Conservation (phyloP, 2,888 invertebrate genomes). For the Mactromeris polynyma region DNA sequence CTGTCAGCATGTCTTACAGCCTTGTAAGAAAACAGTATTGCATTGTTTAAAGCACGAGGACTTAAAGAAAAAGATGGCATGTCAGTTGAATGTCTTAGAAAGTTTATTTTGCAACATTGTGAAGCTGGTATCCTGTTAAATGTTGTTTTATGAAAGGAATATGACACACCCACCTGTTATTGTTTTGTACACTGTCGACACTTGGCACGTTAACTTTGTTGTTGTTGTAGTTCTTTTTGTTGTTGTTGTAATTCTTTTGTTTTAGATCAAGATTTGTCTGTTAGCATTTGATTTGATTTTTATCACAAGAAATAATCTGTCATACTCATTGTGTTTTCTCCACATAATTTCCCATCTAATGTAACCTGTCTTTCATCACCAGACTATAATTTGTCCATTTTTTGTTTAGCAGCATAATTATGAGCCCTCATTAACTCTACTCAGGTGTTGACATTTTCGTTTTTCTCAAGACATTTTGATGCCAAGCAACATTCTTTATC, state of each 20-base stretch:
- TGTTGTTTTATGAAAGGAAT: background rate
- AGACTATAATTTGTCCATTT: background rate
- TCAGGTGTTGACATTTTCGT: background rate
- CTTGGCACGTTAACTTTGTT: background rate
- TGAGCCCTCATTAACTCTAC: background rate
- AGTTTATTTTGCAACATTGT: background rate
- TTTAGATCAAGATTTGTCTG: background rate
- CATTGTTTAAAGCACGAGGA: background rate
- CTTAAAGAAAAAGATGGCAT: background rate
- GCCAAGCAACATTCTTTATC: background rate
- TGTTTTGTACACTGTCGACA: background rate
- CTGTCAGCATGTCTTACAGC: background rate
- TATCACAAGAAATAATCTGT: background rate
- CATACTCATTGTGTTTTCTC: background rate
- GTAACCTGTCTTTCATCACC: background rate
- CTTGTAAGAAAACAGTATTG: background rate
- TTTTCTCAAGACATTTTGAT: background rate
- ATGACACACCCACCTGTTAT: background rate
- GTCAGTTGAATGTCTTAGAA: background rate
- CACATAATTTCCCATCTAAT: background rate
- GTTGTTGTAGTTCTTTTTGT: background rate
- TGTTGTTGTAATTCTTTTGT: background rate
- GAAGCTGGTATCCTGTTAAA: background rate
- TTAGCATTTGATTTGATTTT: background rate
- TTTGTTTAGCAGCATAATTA: background rate